phyloP scores from a whole-genome alignment of 2,113 vertebrate genomes.

The Pelobates fuscus region DNA sequence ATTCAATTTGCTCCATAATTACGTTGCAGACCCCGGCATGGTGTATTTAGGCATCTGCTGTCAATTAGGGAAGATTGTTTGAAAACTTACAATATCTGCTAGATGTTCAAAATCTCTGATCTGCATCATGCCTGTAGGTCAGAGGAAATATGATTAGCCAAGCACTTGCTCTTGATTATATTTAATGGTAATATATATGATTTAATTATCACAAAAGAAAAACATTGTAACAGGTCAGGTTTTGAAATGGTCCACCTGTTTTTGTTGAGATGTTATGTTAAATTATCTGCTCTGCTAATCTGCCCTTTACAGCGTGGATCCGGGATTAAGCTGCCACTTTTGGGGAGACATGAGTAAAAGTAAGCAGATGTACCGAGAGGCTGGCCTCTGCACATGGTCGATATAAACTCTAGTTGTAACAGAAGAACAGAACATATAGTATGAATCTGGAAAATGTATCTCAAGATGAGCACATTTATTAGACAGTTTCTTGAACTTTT shows the following conservation, averaged over 20 bases:
- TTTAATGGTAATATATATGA: conserved; percentile 44
- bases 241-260: conserved; percentile 33
- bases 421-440: conserved; percentile 2
- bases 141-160: conserved; percentile 46
- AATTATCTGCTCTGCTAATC: conserved; percentile 10
- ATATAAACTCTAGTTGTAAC: conserved; percentile 26
- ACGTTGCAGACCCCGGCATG: neutral
- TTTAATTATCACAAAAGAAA: conserved; percentile 41
- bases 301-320: conserved; percentile 11
- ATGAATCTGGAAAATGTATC: neutral
- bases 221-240: conserved; percentile 34
- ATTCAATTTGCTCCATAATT: conserved; percentile 16
- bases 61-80: conserved; percentile 27
- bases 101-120: conserved; percentile 37
- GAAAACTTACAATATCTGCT: conserved; percentile 30
- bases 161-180: conserved; percentile 43
- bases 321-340: conserved; percentile 27
- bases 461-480: too few relatives aligned
- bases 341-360: conserved; percentile 17
- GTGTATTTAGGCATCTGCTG: conserved; percentile 30
- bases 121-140: conserved; percentile 44
- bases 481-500: too few relatives aligned
- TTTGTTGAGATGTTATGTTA: conserved; percentile 26
- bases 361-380: conserved; percentile 23
- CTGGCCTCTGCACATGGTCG: conserved; percentile 7